Conservation (phyloP, 1,140 invertebrate genomes). For the Dolichoris vasculosae region DNA sequence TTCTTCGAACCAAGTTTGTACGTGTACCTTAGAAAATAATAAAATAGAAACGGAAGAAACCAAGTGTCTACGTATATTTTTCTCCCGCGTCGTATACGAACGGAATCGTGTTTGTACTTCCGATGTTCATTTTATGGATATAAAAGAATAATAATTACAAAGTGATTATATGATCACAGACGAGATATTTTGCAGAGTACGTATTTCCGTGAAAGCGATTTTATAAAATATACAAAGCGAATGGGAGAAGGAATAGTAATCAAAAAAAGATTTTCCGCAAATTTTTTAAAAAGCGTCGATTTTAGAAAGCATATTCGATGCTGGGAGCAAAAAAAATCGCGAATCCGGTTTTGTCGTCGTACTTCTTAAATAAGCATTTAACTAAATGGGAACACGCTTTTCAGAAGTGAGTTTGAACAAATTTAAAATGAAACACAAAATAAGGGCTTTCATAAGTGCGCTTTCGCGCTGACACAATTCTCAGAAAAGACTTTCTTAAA, state of each 20-base stretch:
- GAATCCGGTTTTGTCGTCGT: slow-evolving; percentile 46
- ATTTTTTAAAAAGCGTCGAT: slow-evolving; percentile 23
- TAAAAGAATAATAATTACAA: slow-evolving; percentile 18
- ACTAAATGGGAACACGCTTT: slow-evolving; percentile 51
- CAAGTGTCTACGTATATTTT: slow-evolving; percentile 50
- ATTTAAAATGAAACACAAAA: slow-evolving; percentile 32
- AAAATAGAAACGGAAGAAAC: slow-evolving; percentile 31
- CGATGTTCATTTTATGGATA: slow-evolving; percentile 38
- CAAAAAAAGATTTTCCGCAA: slow-evolving; percentile 35
- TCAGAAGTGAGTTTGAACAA: slow-evolving; percentile 40
- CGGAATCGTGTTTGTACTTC: slow-evolving; percentile 46
- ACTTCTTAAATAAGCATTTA: slow-evolving; percentile 49
- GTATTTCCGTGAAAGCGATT: slow-evolving; percentile 51
- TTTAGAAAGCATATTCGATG: background rate
- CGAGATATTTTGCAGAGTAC: slow-evolving; percentile 49
- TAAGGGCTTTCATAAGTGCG: slow-evolving; percentile 50
- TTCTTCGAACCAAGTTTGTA: slow-evolving; percentile 36
- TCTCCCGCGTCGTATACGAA: slow-evolving; percentile 37
- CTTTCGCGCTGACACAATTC: slow-evolving; percentile 34
- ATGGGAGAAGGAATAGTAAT: slow-evolving; percentile 4
- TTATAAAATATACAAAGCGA: slow-evolving; percentile 46
- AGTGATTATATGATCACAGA: slow-evolving; percentile 24
- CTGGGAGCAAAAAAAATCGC: background rate
- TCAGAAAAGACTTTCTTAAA: slow-evolving; percentile 28
- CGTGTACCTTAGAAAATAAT: slow-evolving; percentile 38